These are phyloP conservation scores for Daubentonia madagascariensis DNA, from an alignment of 2,113 vertebrate genomes.

Conservation along the genomic window DNA sequence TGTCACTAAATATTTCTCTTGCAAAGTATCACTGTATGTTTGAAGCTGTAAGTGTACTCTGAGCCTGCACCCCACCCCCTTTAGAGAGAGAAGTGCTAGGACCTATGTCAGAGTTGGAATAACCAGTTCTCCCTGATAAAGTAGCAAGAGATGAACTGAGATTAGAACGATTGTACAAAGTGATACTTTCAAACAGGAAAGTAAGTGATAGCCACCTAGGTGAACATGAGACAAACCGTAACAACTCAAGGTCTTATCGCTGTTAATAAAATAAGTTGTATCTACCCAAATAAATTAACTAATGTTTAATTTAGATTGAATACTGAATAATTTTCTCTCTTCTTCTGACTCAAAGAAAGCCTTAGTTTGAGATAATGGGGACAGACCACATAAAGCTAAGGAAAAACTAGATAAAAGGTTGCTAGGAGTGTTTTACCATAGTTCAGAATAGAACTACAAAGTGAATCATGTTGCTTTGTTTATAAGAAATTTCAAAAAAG, in stretches of 20 bases:
- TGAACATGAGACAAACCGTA: background rate
- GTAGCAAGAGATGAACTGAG: background rate
- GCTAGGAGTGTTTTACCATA: background rate
- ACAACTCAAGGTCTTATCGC: background rate
- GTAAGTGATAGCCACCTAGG: background rate
- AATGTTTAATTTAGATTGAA: background rate
- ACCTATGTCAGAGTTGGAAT: background rate
- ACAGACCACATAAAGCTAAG: background rate
- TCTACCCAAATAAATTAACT: background rate
- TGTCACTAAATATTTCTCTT: background rate
- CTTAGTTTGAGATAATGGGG: accelerated
- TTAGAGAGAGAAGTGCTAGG: background rate
- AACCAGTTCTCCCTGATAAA: background rate
- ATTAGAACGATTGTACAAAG: background rate
- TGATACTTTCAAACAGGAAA: background rate
- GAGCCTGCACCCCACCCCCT: background rate
- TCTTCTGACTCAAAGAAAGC: background rate
- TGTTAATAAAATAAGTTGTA: background rate
- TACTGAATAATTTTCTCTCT: background rate
- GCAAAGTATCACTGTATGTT: background rate
- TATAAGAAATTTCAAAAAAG: background rate
- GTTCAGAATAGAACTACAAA: background rate
- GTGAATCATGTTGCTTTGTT: background rate
- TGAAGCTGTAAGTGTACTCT: background rate
- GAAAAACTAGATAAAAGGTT: background rate